Conservation (phyloP, 2,888 invertebrate genomes). For the Pheosia gnoma region DNA sequence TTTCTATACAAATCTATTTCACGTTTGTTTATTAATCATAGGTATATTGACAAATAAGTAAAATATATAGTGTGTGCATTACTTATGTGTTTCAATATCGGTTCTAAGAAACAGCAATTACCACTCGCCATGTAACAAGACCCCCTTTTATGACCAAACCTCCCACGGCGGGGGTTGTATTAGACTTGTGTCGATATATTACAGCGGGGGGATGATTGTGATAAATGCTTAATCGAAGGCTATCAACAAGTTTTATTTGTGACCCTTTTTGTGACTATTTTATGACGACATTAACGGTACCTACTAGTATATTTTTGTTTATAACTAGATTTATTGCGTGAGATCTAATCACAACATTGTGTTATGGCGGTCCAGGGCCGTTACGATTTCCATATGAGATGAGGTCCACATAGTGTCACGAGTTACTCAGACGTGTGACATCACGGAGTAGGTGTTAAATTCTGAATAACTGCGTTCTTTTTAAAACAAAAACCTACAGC, state of each 20-base stretch:
- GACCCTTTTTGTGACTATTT: slow-evolving; percentile 29
- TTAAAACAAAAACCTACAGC: slow-evolving; percentile 26
- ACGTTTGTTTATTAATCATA: too few relatives aligned
- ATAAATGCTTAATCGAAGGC: slow-evolving; percentile 22
- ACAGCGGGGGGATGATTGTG: slow-evolving; percentile 20
- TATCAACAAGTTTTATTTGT: slow-evolving; percentile 27
- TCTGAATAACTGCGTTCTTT: slow-evolving; percentile 19
- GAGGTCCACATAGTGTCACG: slow-evolving; percentile 44
- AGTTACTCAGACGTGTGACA: slow-evolving; percentile 46
- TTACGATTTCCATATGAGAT: slow-evolving; percentile 49
- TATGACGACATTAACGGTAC: slow-evolving; percentile 29
- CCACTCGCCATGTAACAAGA: slow-evolving; percentile 24
- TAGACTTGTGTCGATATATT: slow-evolving; percentile 25
- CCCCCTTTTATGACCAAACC: slow-evolving; percentile 25
- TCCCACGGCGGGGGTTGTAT: slow-evolving; percentile 27
- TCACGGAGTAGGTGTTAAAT: slow-evolving; percentile 32
- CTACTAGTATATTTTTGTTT: slow-evolving; percentile 31
- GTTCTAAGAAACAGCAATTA: slow-evolving; percentile 29
- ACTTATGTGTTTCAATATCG: slow-evolving; percentile 16
- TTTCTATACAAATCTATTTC: background rate
- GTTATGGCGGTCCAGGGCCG: slow-evolving; percentile 43
- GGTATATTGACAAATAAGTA: background rate
- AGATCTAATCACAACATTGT: slow-evolving; percentile 35
- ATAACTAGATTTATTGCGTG: slow-evolving; percentile 35
- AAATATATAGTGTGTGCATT: slow-evolving; percentile 5